Evolutionary conservation across 2,888 invertebrate species (phyloP).

Genomic region (Polietes domitor): DNA sequence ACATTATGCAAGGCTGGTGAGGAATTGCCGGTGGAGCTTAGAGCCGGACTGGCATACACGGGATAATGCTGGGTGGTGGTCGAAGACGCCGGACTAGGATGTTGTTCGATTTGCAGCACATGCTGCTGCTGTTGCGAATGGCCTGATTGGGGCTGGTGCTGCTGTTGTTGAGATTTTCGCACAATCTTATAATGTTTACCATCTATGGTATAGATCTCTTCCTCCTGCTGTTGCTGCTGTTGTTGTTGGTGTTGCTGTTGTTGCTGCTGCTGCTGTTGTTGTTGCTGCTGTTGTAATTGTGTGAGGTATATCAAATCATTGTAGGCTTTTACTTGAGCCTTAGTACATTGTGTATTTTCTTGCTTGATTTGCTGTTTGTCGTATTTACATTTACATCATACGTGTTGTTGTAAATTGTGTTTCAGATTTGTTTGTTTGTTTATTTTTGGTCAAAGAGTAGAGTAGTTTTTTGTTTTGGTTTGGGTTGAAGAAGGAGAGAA

Average conservation of each 20-base stretch:
- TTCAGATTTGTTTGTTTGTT: slow-evolving; percentile 45
- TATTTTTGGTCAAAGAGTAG: slow-evolving; percentile 60
- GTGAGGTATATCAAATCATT: slow-evolving; percentile 84
- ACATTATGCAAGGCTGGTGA: slow-evolving; percentile 72
- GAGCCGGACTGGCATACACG: slow-evolving; percentile 89
- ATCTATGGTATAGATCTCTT: slow-evolving; percentile 76
- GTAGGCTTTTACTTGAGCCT: slow-evolving; percentile 90
- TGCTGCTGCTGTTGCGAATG: slow-evolving; percentile 73
- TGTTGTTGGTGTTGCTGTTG: slow-evolving; percentile 71
- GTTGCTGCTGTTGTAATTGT: slow-evolving; percentile 76
- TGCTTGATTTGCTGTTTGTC: slow-evolving; percentile 77
- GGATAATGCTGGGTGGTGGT: slow-evolving; percentile 83
- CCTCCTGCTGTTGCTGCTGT: slow-evolving; percentile 72
- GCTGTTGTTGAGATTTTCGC: slow-evolving; percentile 72
- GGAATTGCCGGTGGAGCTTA: slow-evolving; percentile 78
- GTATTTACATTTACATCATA: too few species aligned
- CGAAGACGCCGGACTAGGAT: slow-evolving; percentile 73
- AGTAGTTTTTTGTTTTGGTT: slow-evolving; percentile 69
- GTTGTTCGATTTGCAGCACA: slow-evolving; percentile 68
- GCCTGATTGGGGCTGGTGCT: slow-evolving; percentile 58
- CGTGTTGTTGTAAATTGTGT: background rate
- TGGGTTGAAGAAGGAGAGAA: slow-evolving; percentile 70
- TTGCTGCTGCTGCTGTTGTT: slow-evolving; percentile 73
- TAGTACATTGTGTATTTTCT: slow-evolving; percentile 84
- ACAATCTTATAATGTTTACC: slow-evolving; percentile 75